Conservation (phyloP, 2,113 vertebrate species). For the Nibea albiflora region DNA sequence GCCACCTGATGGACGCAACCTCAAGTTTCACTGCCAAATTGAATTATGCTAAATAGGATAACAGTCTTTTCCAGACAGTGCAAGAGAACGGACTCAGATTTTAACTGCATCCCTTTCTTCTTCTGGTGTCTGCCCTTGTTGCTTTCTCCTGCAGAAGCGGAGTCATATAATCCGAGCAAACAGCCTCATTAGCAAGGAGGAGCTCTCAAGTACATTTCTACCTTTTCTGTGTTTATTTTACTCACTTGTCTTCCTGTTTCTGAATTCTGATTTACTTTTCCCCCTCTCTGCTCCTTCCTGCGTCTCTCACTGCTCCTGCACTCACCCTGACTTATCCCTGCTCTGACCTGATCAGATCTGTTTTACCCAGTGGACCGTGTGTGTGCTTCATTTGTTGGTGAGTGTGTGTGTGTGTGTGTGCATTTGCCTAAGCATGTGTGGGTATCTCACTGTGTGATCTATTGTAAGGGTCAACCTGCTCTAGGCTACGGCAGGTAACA, state of each 20-base stretch:
- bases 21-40: not conserved
- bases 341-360: conserved; percentile 31
- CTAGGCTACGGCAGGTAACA: conserved; percentile 7
- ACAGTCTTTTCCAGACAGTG: not conserved
- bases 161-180: no score
- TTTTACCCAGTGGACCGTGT: conserved; percentile 16
- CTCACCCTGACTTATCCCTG: conserved; percentile 8
- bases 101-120: no score
- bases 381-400: conserved; percentile 6
- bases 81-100: not conserved
- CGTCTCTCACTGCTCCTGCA: not conserved
- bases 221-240: not conserved
- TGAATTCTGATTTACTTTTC: not conserved
- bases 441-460: conserved; percentile 26
- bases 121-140: no score
- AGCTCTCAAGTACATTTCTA: not conserved
- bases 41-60: not conserved
- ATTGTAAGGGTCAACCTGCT: not conserved
- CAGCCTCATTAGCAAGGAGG: no score
- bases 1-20: not conserved
- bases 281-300: not conserved
- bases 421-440: not conserved
- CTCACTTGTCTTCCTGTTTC: not conserved
- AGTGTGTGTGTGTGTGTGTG: conserved; percentile 5
- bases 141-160: no score